Base-by-base conservation (phyloP, 1,140 invertebrate genomes). In the Triops cancriformis region DNA sequence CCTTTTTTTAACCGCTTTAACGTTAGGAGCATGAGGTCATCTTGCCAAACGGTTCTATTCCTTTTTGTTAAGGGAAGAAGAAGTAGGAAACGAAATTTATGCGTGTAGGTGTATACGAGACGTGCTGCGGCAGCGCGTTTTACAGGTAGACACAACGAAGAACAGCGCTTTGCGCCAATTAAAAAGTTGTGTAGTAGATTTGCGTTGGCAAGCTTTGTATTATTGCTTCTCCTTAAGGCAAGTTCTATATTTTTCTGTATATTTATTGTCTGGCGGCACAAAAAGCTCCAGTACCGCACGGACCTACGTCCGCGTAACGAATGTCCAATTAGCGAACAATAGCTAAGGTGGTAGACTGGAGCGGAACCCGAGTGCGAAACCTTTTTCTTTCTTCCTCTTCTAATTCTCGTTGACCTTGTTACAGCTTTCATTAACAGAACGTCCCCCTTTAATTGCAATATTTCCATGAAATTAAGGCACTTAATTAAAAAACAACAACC, bases 271-370 rank as follows among this genome's bases (percentile, higher is more conserved):
- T 7, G 51, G 51, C 51, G 51, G 51, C 51, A 64, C 23, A 2
- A 37, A 37, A 37, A 64, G 51, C 23, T 64, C 51, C 51, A 64
- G 51, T 64, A 64, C 51, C 51, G 51, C 51, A 64, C 51, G 51
- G 51, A 64, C 51, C 51, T 64, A 64, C 51, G 51, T 64, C 51
- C 51, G 51, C 51, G 51, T 64, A 64, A 64, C 51, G 51, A 64
- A 64, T 64, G 51, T 64, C 51, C 51, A 64, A 64, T 64, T 64
- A 64, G 51, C 51, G 51, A 64, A 64, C 51, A 64, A 64, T 64
- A 23, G 51, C 18, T 9, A 64, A 64, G 51, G 51, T 64, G 51
- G 31, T 37, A 37, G 31, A 37, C 31, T 64, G 51, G 51, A 64
- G 23, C 51, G 14, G 51, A 64, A 23, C 51, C 31, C 2, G 51